A percentile compares a stretch with the other conserved stretches of the same genome.
These are phyloP conservation scores for Dissostichus mawsoni DNA, from an alignment of 2,113 vertebrate genomes.

Conservation along the genomic window DNA sequence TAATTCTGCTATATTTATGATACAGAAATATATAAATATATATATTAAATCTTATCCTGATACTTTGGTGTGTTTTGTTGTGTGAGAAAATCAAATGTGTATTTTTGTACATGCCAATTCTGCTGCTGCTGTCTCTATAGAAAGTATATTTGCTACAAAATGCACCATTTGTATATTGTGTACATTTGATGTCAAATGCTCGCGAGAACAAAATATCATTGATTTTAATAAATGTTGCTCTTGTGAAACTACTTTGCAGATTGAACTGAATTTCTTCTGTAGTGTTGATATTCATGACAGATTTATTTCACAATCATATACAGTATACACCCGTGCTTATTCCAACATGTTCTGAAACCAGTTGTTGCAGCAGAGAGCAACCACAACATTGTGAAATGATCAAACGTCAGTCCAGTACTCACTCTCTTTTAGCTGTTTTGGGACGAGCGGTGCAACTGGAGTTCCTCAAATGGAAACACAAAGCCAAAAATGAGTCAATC, in stretches of 20 bases:
- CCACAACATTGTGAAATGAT: too few species aligned
- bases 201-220: constrained; percentile 49
- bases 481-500: too few species aligned
- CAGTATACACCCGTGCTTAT: too few species aligned
- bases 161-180: constrained; percentile 76
- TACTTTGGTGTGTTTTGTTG: constrained; percentile 85
- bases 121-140: constrained; percentile 92
- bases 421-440: too few species aligned
- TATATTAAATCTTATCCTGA: constrained; percentile 63
- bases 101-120: constrained; percentile 96
- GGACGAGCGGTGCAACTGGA: too few species aligned
- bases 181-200: constrained; percentile 69
- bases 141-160: constrained; percentile 80
- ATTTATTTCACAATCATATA: too few species aligned
- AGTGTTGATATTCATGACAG: too few species aligned
- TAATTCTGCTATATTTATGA: constrained; percentile 89
- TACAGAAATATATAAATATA: constrained; percentile 85
- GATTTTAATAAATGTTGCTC: constrained; percentile 77
- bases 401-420: too few species aligned
- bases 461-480: too few species aligned
- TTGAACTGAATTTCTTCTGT: constrained; percentile 17
- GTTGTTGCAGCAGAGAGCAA: too few species aligned
- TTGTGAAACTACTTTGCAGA: constrained; percentile 50
- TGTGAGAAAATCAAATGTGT: constrained; percentile 90
- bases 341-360: too few species aligned